A percentile compares a stretch with the other conserved stretches of the same genome.
These are phyloP conservation scores for Elanoides forficatus DNA, from an alignment of 2,113 vertebrate species.

Conservation along the genomic window DNA sequence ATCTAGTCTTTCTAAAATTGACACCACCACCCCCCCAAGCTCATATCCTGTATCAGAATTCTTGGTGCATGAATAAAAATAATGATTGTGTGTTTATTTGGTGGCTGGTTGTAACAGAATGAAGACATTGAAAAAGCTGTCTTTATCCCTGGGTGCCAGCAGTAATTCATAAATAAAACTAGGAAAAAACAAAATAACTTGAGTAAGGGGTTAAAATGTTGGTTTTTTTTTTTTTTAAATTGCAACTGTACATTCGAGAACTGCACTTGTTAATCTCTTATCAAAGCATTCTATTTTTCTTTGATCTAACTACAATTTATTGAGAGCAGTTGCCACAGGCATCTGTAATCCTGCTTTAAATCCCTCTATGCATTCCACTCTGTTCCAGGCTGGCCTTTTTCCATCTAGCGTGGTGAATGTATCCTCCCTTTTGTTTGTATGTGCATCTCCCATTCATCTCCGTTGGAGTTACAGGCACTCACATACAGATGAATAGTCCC, in stretches of 20 bases:
- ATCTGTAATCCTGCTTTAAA: slow-evolving; percentile 37
- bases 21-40: not conserved
- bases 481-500: not conserved
- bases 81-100: not conserved
- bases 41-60: not conserved
- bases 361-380: not conserved
- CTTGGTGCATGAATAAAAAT: not conserved
- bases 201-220: not conserved
- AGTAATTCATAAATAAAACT: not conserved
- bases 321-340: not conserved
- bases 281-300: slow-evolving; percentile 35
- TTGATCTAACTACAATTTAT: slow-evolving; percentile 37
- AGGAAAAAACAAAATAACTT: not conserved
- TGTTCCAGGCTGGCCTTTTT: not conserved
- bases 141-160: not conserved
- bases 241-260: not conserved
- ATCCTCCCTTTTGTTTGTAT: not conserved
- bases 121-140: not conserved
- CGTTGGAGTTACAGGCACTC: not conserved
- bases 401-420: not conserved
- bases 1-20: not conserved
- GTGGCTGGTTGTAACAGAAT: not conserved
- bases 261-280: slow-evolving; percentile 17
- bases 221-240: not conserved
- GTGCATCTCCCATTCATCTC: not conserved